Percentiles rank a stretch among this genome's conserved stretches.
Evolutionary conservation across 2,797 vertebrate species (phyloP).

Genomic region (Oreortyx pictus): DNA sequence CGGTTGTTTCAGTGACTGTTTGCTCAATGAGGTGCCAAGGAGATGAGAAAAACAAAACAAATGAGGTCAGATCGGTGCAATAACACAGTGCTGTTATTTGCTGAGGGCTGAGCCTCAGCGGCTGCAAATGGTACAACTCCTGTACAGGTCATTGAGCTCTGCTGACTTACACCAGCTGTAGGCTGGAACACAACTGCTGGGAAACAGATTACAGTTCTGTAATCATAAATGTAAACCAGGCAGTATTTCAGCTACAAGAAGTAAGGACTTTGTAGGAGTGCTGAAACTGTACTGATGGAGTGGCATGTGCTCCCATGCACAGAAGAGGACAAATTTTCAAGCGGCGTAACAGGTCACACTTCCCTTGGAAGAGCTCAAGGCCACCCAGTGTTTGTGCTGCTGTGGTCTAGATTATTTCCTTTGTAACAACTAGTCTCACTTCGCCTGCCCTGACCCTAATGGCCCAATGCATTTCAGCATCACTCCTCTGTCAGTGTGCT

Average conservation of each 20-base stretch:
- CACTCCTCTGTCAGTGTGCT: background rate
- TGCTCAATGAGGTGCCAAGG: slow-evolving; percentile 51
- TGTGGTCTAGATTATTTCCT: background rate
- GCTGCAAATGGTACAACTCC: background rate
- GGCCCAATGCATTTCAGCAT: background rate
- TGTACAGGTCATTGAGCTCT: background rate
- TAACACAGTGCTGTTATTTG: background rate
- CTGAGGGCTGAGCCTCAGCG: background rate
- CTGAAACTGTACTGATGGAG: background rate
- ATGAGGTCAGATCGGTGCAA: slow-evolving; percentile 11
- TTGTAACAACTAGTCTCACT: background rate
- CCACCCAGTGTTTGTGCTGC: background rate
- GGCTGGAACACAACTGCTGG: background rate
- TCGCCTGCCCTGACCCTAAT: background rate
- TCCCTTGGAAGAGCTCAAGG: background rate
- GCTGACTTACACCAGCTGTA: slow-evolving; percentile 36
- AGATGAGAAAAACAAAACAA: slow-evolving; percentile 15
- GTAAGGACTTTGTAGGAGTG: background rate
- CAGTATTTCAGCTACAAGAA: background rate
- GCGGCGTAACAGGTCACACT: background rate
- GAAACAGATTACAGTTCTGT: background rate
- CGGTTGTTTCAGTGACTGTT: slow-evolving; percentile 25
- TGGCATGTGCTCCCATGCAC: background rate
- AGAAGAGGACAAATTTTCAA: background rate
- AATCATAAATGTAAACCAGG: background rate